Evolutionary conservation across 2,888 invertebrate genomes (phyloP), one percentile per base, ranked within the genome.

Genomic region (Tanypteryx hageni): DNA sequence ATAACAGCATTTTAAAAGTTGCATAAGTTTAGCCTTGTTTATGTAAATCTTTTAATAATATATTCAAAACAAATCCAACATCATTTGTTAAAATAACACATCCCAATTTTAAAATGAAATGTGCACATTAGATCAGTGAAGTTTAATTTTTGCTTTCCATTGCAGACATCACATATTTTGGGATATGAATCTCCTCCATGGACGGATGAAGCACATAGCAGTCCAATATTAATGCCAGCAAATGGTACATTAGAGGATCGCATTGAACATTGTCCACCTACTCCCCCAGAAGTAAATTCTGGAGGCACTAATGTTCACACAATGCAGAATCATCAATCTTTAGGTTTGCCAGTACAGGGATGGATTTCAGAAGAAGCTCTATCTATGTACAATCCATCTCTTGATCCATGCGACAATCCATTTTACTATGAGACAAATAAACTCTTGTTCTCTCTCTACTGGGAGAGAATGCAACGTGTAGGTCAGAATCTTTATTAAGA

Each of bases 341-440:
- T 89, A 89, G 89, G 44, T 44, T 44, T 64, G 31, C 59, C 89
- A 89, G 56, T 64, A 18, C 64, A 31, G 64, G 68, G 89, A n/a
- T 93, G 93, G 93, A 92, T 93, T 81, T 31, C 92, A 57, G 93
- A 92, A 27, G 92, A 93, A 57, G 86, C 92, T 58, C 83, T 93
- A 16, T 94, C 94, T 91, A 94, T 94, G 58, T 98, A 98, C 95
- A 96, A 96, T 94, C 98, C 98, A 27, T 98, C 98, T 94, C 95
- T 98, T 92, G 96, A 95, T 94, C 97, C 97, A 93, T 95, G 96
- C 92, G 97, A 98, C 94, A 99, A 98, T 96, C 98, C 97, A 58
- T 97, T 97, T 95, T 99, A 98, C 95, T 98, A 97, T 95, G 97
- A 97, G 94, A 96, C 96, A 94, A 99, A 99, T 95, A 98, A 98